Percentiles rank a stretch among this genome's conserved stretches.
phyloP scores from a whole-genome alignment of 2,113 vertebrate genomes.

The Conger conger region DNA sequence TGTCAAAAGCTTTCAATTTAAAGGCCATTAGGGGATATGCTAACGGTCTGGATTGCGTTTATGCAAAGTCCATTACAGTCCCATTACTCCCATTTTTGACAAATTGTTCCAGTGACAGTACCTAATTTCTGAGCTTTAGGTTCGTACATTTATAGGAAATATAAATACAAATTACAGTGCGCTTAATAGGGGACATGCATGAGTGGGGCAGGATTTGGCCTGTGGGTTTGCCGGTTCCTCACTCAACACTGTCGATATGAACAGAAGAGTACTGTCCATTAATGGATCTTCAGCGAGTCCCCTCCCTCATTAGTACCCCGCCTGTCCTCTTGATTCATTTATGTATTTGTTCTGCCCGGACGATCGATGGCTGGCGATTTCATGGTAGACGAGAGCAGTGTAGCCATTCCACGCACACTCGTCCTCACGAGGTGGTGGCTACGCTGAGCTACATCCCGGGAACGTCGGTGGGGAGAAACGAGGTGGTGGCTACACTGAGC shows the following conservation, averaged over 20 bases:
- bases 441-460: conserved; percentile 12
- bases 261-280: conserved; percentile 53
- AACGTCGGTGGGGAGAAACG: neutral
- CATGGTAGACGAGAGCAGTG: conserved; percentile 43
- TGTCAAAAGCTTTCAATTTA: neutral
- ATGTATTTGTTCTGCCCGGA: conserved; percentile 60
- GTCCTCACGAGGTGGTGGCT: neutral
- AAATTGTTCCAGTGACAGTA: neutral
- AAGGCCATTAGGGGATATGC: neutral
- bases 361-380: conserved; percentile 64
- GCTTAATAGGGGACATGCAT: conserved; percentile 51
- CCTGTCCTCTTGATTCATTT: conserved; percentile 44
- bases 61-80: neutral
- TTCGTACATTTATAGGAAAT: neutral
- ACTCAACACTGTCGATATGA: conserved; percentile 52
- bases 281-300: conserved; percentile 53
- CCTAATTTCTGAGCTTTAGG: neutral
- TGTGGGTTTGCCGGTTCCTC: conserved; percentile 43
- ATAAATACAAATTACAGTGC: neutral
- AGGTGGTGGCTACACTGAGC: neutral
- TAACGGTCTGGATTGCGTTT: neutral
- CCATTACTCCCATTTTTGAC: neutral
- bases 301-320: conserved; percentile 24
- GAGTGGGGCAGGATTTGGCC: conserved; percentile 43
- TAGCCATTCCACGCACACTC: conserved; percentile 20